A percentile compares a stretch with the other conserved stretches of the same genome.
These are phyloP conservation scores for Timema cristinae DNA, from an alignment of 2,888 invertebrate genomes.

Conservation along the genomic window DNA sequence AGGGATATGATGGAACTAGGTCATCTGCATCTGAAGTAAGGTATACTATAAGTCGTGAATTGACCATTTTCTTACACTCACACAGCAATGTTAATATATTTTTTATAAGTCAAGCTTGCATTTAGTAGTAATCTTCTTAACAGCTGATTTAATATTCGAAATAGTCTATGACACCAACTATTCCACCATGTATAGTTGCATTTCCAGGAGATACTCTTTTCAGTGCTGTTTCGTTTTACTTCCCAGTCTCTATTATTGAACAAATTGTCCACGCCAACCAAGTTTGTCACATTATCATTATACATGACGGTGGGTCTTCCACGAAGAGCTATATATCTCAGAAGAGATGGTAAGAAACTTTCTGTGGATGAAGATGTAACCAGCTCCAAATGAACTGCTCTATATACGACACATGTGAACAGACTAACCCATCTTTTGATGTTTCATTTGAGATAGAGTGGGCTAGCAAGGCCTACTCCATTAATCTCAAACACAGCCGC, in stretches of 20 bases:
- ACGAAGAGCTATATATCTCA: background rate
- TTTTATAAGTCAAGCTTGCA: background rate
- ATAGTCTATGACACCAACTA: background rate
- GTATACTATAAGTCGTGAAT: background rate
- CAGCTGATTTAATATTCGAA: background rate
- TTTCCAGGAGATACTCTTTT: background rate
- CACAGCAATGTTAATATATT: background rate
- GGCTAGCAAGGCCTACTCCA: too few species aligned
- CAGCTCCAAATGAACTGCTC: too few species aligned
- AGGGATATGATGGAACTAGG: background rate
- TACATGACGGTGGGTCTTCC: background rate
- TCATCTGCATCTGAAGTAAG: background rate
- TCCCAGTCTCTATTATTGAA: background rate
- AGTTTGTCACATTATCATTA: background rate
- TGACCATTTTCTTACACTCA: background rate
- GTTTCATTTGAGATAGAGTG: too few species aligned
- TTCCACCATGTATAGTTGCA: background rate
- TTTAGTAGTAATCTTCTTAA: background rate
- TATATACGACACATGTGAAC: too few species aligned
- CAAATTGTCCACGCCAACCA: background rate
- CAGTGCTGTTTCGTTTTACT: background rate
- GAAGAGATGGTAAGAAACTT: background rate
- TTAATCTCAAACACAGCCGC: too few species aligned
- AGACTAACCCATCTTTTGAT: too few species aligned
- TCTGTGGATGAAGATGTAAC: background rate